Conservation (phyloP, 1,140 invertebrate species). For the Calephelis nemesis region DNA sequence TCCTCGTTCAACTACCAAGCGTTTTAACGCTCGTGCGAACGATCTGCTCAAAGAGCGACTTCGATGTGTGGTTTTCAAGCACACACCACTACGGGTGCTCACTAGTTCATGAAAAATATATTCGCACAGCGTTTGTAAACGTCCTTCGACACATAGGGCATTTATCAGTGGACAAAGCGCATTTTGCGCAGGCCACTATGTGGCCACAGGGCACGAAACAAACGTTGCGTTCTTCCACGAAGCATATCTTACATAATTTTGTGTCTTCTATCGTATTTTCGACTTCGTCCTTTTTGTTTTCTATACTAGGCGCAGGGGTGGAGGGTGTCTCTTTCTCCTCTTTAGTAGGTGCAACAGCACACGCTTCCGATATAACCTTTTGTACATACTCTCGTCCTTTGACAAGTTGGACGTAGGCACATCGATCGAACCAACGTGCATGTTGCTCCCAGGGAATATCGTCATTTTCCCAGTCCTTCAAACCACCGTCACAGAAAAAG, state of each 20-base stretch:
- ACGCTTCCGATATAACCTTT: conserved; percentile 57
- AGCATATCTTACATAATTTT: conserved; percentile 83
- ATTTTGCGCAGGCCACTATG: conserved; percentile 92
- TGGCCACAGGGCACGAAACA: conserved; percentile 93
- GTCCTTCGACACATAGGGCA: conserved; percentile 92
- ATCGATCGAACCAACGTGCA: conserved; percentile 90
- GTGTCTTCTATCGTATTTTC: conserved; percentile 54
- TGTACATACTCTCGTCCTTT: conserved; percentile 87
- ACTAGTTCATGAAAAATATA: conserved; percentile 71
- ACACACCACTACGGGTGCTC: conserved; percentile 46
- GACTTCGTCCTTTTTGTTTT: conserved; percentile 33
- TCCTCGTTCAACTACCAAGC: conserved; percentile 13
- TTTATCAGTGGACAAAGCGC: conserved; percentile 83
- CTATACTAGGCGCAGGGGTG: conserved; percentile 25
- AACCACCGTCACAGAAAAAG: conserved; percentile 91
- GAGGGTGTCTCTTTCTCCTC: conserved; percentile 38
- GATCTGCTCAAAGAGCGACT: conserved; percentile 12
- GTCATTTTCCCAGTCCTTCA: conserved; percentile 92
- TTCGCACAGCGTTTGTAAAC: conserved; percentile 69
- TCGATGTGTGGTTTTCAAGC: conserved; percentile 54
- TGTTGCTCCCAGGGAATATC: conserved; percentile 95
- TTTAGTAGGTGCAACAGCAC: conserved; percentile 40
- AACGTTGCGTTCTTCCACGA: conserved; percentile 88
- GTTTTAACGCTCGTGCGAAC: conserved; percentile 15
- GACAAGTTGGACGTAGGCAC: conserved; percentile 85